phyloP scores from a whole-genome alignment of 2,888 invertebrate species.

The Anoplius nigerrimus region DNA sequence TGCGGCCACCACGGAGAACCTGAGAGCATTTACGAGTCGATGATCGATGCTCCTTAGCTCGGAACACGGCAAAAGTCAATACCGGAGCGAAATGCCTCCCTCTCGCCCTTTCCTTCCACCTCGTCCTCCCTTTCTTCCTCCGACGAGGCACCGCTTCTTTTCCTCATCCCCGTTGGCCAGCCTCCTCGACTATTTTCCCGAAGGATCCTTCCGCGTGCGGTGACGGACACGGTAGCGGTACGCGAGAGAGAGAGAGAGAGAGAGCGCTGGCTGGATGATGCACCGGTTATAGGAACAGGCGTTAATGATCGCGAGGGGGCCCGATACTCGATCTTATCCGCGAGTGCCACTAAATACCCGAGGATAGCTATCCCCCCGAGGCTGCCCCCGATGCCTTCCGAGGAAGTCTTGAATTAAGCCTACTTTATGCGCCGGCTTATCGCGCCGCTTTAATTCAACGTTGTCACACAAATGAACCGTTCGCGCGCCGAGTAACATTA shows the following conservation, averaged over 20 bases:
- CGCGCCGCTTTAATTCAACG: conserved; percentile 44
- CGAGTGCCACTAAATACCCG: conserved; percentile 37
- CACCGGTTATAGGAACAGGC: conserved; percentile 3
- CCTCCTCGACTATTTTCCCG: background rate
- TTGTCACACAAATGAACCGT: conserved; percentile 40
- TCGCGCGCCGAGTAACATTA: background rate
- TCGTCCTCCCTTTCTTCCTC: background rate
- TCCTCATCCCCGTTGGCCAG: background rate
- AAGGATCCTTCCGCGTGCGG: background rate
- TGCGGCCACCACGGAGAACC: conserved; percentile 12
- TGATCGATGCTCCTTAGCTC: conserved; percentile 39
- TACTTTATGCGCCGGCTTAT: conserved; percentile 39
- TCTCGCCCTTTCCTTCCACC: conserved; percentile 2
- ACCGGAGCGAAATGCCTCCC: conserved; percentile 12
- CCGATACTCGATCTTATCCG: conserved; percentile 38
- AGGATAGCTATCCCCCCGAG: conserved; percentile 30
- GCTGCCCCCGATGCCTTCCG: conserved; percentile 17
- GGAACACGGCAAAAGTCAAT: conserved; percentile 32
- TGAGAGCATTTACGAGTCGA: conserved; percentile 24
- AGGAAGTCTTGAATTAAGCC: conserved; percentile 39
- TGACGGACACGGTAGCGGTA: conserved; percentile 10
- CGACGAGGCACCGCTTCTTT: background rate
- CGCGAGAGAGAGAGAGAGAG: no score
- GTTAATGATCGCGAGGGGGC: conserved; percentile 28
- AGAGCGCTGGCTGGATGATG: no score